phyloP scores from a whole-genome alignment of 2,113 vertebrate species.

The Ictidomys tridecemlineatus region DNA sequence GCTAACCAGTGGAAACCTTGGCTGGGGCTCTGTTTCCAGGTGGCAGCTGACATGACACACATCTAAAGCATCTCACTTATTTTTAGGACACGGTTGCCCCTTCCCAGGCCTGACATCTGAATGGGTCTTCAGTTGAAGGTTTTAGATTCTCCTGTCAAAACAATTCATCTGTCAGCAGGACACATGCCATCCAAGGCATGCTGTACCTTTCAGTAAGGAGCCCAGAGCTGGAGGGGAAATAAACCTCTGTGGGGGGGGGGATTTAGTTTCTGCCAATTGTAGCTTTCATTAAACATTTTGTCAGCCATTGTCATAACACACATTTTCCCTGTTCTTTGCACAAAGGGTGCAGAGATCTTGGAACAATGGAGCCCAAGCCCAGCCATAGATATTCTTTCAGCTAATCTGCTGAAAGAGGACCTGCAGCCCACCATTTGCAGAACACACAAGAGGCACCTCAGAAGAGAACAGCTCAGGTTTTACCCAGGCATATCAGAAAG shows the following conservation, averaged over 20 bases:
- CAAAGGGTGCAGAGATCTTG: slow-evolving; percentile 88
- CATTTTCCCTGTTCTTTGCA: slow-evolving; percentile 85
- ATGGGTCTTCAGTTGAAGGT: slow-evolving; percentile 74
- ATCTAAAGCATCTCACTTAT: slow-evolving; percentile 63
- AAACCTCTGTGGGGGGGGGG: slow-evolving; percentile 69
- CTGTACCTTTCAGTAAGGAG: slow-evolving; percentile 84
- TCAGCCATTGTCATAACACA: slow-evolving; percentile 89
- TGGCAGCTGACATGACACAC: slow-evolving; percentile 45
- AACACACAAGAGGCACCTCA: slow-evolving; percentile 74
- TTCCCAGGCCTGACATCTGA: slow-evolving; percentile 67
- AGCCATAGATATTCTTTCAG: slow-evolving; percentile 89
- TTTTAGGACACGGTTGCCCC: slow-evolving; percentile 7
- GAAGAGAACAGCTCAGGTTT: slow-evolving; percentile 52
- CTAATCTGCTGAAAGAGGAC: slow-evolving; percentile 91
- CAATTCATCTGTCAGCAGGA: slow-evolving; percentile 84
- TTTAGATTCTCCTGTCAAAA: slow-evolving; percentile 82
- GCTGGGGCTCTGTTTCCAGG: slow-evolving; percentile 16
- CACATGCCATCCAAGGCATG: slow-evolving; percentile 80
- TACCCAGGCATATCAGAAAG: slow-evolving; percentile 51
- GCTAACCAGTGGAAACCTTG: background rate
- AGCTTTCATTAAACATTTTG: slow-evolving; percentile 90
- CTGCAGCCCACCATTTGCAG: slow-evolving; percentile 85
- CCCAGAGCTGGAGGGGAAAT: slow-evolving; percentile 69
- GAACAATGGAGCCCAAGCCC: slow-evolving; percentile 86
- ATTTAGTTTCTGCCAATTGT: slow-evolving; percentile 82